Evolutionary conservation across 2,113 vertebrate genomes (phyloP).

Genomic region (Micromys minutus): DNA sequence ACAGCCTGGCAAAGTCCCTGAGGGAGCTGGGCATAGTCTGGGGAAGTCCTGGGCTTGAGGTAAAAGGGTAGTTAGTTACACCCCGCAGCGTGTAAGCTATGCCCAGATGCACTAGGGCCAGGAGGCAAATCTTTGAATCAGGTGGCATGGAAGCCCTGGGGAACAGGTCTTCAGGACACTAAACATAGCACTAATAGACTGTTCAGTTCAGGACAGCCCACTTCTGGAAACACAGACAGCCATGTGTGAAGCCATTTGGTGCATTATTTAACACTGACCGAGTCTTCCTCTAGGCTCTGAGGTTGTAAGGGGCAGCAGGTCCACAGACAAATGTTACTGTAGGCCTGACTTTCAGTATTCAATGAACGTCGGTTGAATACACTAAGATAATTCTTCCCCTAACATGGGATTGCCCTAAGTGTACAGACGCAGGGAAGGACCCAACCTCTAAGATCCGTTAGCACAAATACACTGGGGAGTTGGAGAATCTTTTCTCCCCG

Average conservation of each 20-base stretch:
- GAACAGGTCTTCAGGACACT: conserved; percentile 29
- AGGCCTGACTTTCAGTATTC: not conserved
- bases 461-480: not conserved
- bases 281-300: not conserved
- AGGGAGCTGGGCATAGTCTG: not conserved
- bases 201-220: not conserved
- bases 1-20: not conserved
- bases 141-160: not conserved
- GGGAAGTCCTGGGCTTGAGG: not conserved
- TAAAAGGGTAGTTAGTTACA: not conserved
- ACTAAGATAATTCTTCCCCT: not conserved
- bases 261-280: not conserved
- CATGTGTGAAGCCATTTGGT: not conserved
- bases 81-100: fast-evolving
- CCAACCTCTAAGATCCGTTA: not conserved
- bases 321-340: conserved; percentile 8
- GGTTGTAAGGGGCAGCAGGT: conserved; percentile 4
- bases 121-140: not conserved
- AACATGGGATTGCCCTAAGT: not conserved
- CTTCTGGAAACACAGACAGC: not conserved
- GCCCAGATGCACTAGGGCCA: not conserved
- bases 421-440: not conserved
- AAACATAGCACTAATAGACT: not conserved
- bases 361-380: not conserved
- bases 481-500: not conserved